These are phyloP conservation scores for Eilema caniola DNA, from an alignment of 2,888 invertebrate genomes.

Conservation along the genomic window DNA sequence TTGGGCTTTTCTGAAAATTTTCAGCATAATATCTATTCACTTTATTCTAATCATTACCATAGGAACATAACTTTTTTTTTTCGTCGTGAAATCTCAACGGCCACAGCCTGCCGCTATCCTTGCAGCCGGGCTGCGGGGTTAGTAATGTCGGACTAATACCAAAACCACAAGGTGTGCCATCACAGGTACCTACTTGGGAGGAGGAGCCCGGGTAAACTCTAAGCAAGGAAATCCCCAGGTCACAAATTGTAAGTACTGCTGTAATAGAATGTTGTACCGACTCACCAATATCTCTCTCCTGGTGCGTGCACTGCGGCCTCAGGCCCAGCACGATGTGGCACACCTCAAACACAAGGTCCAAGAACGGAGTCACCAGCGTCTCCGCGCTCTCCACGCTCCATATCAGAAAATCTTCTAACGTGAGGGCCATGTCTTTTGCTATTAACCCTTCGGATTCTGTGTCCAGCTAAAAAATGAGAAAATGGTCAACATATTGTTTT, in stretches of 20 bases:
- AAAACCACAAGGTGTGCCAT: too few species aligned
- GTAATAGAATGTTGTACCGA: background rate
- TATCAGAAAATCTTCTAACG: constrained; percentile 94
- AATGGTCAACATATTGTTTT: background rate
- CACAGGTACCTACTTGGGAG: too few species aligned
- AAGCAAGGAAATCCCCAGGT: too few species aligned
- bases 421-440: constrained; percentile 67
- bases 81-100: too few species aligned
- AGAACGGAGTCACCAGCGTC: constrained; percentile 90
- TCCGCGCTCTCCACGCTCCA: constrained; percentile 92
- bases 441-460: constrained; percentile 52
- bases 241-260: background rate
- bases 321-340: constrained; percentile 96
- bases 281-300: constrained; percentile 92
- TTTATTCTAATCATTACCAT: too few species aligned
- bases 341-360: constrained; percentile 92
- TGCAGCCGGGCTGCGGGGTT: too few species aligned
- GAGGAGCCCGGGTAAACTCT: too few species aligned
- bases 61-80: too few species aligned
- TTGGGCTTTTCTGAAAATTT: too few species aligned
- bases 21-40: too few species aligned
- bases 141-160: too few species aligned
- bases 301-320: constrained; percentile 92
- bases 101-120: too few species aligned
- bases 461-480: constrained; percentile 21